A percentile compares a stretch with the other conserved stretches of the same genome.
Evolutionary conservation across 2,888 invertebrate species (phyloP).

Genomic region (Ichneumoninae sp.): DNA sequence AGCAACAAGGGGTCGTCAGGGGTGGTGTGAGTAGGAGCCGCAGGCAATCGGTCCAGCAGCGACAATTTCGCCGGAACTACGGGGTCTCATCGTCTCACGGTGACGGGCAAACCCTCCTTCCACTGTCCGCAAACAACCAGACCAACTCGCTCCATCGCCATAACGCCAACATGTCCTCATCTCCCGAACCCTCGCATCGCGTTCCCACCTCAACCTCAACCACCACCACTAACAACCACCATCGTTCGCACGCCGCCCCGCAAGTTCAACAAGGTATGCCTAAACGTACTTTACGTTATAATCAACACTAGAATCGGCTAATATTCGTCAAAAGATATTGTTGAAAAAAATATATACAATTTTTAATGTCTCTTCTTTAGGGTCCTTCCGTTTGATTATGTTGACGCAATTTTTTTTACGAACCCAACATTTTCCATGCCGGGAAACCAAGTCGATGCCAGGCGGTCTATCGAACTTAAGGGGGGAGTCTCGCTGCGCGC

Average conservation of each 20-base stretch:
- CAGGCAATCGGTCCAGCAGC: slow-evolving; percentile 79
- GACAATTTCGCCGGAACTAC: slow-evolving; percentile 81
- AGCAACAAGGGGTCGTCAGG: slow-evolving; percentile 75
- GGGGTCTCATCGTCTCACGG: slow-evolving; percentile 80
- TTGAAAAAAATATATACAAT: slow-evolving; percentile 11
- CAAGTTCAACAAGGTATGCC: slow-evolving; percentile 80
- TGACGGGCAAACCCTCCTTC: slow-evolving; percentile 82
- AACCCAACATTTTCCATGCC: neutral
- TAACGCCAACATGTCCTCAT: slow-evolving; percentile 81
- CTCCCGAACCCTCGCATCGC: slow-evolving; percentile 78
- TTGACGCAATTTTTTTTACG: neutral
- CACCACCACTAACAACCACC: slow-evolving; percentile 75
- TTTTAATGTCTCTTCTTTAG: neutral
- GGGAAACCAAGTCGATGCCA: neutral
- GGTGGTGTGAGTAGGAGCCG: slow-evolving; percentile 74
- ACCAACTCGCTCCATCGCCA: slow-evolving; percentile 79
- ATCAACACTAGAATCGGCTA: slow-evolving; percentile 36
- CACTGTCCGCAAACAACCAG: slow-evolving; percentile 79
- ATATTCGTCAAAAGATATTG: neutral
- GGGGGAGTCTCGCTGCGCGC: too few species aligned
- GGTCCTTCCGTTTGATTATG: neutral
- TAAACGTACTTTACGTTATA: slow-evolving; percentile 64
- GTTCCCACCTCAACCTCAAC: slow-evolving; percentile 76
- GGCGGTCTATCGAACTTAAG: neutral
- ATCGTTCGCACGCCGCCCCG: slow-evolving; percentile 78